These are phyloP conservation scores for Ommatoiulus sabulosus DNA, from an alignment of 2,888 invertebrate species.

Conservation along the genomic window DNA sequence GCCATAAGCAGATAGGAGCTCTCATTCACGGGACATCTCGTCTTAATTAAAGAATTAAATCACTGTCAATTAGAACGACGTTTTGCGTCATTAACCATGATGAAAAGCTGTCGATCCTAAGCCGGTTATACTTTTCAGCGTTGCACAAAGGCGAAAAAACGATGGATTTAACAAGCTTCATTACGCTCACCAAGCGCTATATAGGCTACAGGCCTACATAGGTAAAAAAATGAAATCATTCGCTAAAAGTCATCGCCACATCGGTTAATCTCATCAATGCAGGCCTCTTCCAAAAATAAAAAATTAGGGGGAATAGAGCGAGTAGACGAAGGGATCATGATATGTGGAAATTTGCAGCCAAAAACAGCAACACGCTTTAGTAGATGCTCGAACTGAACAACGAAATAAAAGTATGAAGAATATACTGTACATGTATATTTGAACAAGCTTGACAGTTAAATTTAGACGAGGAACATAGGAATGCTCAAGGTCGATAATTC, in stretches of 20 bases:
- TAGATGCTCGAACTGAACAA: no score
- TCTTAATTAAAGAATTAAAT: slow-evolving; percentile 52
- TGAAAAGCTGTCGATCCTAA: slow-evolving; percentile 48
- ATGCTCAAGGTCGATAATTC: no score
- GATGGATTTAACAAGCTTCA: slow-evolving; percentile 45
- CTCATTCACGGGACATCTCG: slow-evolving; percentile 25
- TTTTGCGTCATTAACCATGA: slow-evolving; percentile 50
- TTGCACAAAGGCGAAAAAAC: background rate
- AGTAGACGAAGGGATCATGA: background rate
- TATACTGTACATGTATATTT: no score
- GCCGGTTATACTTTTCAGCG: slow-evolving; percentile 22
- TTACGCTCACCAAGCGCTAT: background rate
- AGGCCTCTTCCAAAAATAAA: background rate
- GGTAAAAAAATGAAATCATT: slow-evolving; percentile 27
- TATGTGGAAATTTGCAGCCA: background rate
- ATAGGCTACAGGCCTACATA: background rate
- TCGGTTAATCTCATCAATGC: slow-evolving; percentile 26
- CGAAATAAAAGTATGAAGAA: no score
- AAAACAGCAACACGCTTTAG: background rate
- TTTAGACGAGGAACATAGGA: no score
- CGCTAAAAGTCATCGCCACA: slow-evolving; percentile 34
- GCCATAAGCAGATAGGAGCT: background rate
- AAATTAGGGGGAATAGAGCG: background rate
- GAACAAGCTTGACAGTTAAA: no score
- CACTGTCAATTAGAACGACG: slow-evolving; percentile 50